Conservation (phyloP, 30 jellyfish, hydroid and myxozoan species). For the Nemopilema nomurai region DNA sequence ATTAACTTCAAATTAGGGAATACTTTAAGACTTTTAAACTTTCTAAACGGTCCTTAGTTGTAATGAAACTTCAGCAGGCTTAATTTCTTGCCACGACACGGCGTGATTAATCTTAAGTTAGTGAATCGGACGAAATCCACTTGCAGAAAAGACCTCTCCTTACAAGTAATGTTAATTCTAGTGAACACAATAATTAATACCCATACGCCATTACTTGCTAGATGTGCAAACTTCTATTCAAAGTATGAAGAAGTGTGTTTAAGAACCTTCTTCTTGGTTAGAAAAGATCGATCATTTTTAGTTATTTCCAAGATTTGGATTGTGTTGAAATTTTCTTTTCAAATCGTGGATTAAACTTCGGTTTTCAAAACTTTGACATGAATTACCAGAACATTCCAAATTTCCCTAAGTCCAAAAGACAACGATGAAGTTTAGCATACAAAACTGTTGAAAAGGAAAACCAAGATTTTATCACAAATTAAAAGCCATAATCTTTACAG, state of each 20-base stretch:
- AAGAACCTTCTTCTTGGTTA: not conserved
- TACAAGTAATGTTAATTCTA: not conserved
- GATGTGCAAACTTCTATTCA: not conserved
- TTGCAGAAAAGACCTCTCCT: not conserved
- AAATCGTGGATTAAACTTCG: not conserved
- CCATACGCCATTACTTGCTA: not conserved
- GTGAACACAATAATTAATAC: not conserved
- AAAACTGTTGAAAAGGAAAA: not conserved
- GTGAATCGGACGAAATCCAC: too few relatives aligned
- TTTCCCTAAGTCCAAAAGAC: not conserved
- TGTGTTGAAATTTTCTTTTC: not conserved
- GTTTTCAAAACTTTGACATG: not conserved
- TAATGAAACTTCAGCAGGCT: too few relatives aligned
- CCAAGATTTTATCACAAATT: not conserved
- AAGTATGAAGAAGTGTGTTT: not conserved
- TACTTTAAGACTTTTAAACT: too few relatives aligned
- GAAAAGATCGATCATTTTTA: not conserved
- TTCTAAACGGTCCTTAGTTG: too few relatives aligned
- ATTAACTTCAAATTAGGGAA: too few relatives aligned
- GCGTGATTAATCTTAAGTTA: too few relatives aligned
- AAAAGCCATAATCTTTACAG: not conserved
- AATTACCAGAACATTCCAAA: not conserved
- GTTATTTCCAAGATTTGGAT: not conserved
- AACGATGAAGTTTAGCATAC: not conserved
- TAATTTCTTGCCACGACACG: too few relatives aligned